A percentile compares a stretch with the other conserved stretches of the same genome.
Evolutionary conservation across 2,888 invertebrate species (phyloP).

Genomic region (Hirtodrosophila alboralis): DNA sequence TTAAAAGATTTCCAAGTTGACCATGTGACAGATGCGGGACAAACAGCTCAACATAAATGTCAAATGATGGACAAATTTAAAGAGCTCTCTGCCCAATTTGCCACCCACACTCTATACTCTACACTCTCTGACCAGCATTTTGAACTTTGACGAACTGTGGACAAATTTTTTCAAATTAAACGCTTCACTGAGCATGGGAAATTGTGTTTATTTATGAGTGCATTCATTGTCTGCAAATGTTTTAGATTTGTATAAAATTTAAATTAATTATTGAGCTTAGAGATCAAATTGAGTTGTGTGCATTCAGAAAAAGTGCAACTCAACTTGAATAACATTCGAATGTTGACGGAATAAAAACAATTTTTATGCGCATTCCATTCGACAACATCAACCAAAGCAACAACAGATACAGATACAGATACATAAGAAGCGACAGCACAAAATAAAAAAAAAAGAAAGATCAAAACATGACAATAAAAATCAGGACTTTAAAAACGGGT

Average conservation of each 20-base stretch:
- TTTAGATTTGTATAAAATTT: constrained; percentile 14
- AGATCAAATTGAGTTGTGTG: constrained; percentile 2
- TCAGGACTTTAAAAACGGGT: constrained; percentile 77
- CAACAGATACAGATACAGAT: constrained; percentile 25
- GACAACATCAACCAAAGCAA: constrained; percentile 42
- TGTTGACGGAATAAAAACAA: constrained; percentile 68
- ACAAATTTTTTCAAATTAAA: constrained; percentile 71
- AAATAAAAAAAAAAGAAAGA: too few relatives aligned
- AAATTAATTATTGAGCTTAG: constrained; percentile 33
- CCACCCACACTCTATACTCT: constrained; percentile 59
- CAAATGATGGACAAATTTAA: constrained; percentile 33
- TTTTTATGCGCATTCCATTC: constrained; percentile 76
- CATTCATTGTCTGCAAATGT: constrained; percentile 41
- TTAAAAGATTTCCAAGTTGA: constrained; percentile 3
- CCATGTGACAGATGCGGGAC: constrained; percentile 38
- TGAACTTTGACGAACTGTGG: constrained; percentile 57
- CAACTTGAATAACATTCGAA: constrained; percentile 34
- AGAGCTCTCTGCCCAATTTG: constrained; percentile 10
- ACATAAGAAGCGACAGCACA: constrained; percentile 30
- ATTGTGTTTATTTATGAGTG: constrained; percentile 53
- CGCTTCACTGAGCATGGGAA: constrained; percentile 55
- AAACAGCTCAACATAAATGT: constrained; percentile 24
- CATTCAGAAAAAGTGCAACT: constrained; percentile 21
- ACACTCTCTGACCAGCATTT: constrained; percentile 17
- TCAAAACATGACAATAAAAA: constrained; percentile 80